Evolutionary conservation across 2,113 vertebrate genomes (phyloP).

Genomic region (Ammospiza nelsoni): DNA sequence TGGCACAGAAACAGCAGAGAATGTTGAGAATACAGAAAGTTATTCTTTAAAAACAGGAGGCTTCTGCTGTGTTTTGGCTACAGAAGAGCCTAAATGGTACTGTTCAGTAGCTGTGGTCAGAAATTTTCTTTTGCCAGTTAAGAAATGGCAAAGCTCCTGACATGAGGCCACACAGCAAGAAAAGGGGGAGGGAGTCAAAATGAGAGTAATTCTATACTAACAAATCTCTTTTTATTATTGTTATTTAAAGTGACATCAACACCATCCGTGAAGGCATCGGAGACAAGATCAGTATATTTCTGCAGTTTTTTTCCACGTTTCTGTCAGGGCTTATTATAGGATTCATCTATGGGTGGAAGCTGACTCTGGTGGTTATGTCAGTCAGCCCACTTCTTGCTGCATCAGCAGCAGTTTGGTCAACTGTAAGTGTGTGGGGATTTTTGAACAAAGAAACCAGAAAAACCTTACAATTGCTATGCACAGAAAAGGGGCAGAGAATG

Average conservation of each 20-base stretch:
- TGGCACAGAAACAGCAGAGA: background rate
- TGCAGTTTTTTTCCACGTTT: conserved; percentile 73
- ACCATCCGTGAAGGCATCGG: conserved; percentile 77
- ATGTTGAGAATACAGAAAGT: background rate
- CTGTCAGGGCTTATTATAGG: conserved; percentile 74
- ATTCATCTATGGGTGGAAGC: conserved; percentile 79
- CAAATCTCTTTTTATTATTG: background rate
- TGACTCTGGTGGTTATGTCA: conserved; percentile 78
- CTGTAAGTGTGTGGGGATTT: conserved; percentile 61
- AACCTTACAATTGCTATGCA: background rate
- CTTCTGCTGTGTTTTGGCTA: background rate
- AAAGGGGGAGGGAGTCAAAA: background rate
- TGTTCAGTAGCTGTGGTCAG: background rate
- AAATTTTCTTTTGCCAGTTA: background rate
- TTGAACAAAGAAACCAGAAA: background rate
- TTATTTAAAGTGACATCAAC: conserved; percentile 78
- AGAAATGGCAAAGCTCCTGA: conserved; percentile 6
- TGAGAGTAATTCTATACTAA: conserved; percentile 5
- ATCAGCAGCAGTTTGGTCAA: conserved; percentile 72
- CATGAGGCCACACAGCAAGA: background rate
- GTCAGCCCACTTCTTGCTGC: conserved; percentile 74
- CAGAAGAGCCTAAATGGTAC: background rate
- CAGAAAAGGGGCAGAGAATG: background rate
- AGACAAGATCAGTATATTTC: conserved; percentile 76
- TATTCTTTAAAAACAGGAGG: background rate